Evolutionary conservation across 2,797 vertebrate genomes (phyloP).

Genomic region (Pseudocheirus occidentalis): DNA sequence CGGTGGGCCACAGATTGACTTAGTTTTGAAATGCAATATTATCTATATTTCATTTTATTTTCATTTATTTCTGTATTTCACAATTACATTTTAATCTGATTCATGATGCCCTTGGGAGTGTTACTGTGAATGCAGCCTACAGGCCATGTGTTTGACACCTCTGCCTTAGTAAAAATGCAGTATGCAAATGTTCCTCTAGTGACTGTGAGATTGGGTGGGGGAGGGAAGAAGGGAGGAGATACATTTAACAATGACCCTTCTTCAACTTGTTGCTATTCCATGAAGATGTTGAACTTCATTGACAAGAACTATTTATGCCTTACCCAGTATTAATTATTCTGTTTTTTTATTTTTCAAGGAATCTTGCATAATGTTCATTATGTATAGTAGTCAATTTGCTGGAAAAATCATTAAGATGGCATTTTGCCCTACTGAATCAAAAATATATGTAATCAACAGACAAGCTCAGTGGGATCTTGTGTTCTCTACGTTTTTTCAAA

Average conservation of each 20-base stretch:
- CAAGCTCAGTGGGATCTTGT: not conserved
- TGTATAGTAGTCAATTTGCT: not conserved
- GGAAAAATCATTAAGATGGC: not conserved
- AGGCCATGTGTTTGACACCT: not conserved
- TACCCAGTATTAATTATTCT: not conserved
- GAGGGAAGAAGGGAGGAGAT: no score
- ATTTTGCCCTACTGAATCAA: not conserved
- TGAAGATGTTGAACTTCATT: not conserved
- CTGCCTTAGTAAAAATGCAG: slow-evolving; percentile 26
- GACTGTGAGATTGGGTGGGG: slow-evolving; percentile 15
- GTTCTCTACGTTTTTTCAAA: not conserved
- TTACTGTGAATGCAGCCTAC: not conserved
- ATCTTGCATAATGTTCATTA: not conserved
- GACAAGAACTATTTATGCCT: not conserved
- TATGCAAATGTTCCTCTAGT: slow-evolving; percentile 47
- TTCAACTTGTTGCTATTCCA: not conserved
- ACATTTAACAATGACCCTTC: slow-evolving; percentile 30
- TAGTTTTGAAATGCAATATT: not conserved
- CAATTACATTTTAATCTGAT: not conserved
- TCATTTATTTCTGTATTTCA: not conserved
- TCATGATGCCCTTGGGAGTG: not conserved
- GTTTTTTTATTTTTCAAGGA: not conserved
- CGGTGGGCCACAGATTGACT: not conserved
- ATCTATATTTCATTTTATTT: not conserved
- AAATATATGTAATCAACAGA: not conserved